phyloP scores from a whole-genome alignment of 2,888 invertebrate species.

The Leucoma salicis region DNA sequence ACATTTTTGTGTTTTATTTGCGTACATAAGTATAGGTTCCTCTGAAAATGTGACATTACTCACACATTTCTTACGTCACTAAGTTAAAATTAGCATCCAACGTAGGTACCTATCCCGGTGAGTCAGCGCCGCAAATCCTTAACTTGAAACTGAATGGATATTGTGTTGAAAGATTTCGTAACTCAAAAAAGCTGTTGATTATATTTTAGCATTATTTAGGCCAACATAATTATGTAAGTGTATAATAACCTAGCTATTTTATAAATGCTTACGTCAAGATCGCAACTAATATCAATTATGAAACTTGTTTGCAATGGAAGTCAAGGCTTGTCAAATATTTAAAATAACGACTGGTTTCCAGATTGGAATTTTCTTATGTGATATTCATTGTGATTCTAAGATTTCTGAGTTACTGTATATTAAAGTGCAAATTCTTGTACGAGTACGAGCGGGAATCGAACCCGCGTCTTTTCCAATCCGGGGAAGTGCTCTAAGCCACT shows the following conservation, averaged over 20 bases:
- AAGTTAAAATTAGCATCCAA: conserved; percentile 28
- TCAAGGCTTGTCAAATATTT: conserved; percentile 20
- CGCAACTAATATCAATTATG: conserved; percentile 10
- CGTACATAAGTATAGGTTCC: too few species aligned
- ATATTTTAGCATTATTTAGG: background rate
- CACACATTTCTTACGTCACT: conserved; percentile 16
- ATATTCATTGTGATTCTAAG: too few species aligned
- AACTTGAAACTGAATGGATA: conserved; percentile 16
- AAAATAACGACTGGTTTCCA: conserved; percentile 6
- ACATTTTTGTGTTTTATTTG: too few species aligned
- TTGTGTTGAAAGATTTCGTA: conserved; percentile 7
- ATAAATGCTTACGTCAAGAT: background rate
- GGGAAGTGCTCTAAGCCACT: too few species aligned
- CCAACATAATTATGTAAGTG: background rate
- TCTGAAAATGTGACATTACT: background rate
- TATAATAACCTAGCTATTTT: background rate
- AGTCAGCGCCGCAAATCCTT: conserved; percentile 23
- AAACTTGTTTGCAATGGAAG: conserved; percentile 15
- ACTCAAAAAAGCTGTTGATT: too few species aligned
- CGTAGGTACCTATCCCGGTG: conserved; percentile 20
- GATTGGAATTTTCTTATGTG: too few species aligned
- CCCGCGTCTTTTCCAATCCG: too few species aligned
- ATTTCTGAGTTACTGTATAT: too few species aligned
- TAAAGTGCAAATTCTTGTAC: too few species aligned
- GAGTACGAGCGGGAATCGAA: too few species aligned